phyloP scores from a whole-genome alignment of 2,113 vertebrate species.

The Lophochroa leadbeateri region DNA sequence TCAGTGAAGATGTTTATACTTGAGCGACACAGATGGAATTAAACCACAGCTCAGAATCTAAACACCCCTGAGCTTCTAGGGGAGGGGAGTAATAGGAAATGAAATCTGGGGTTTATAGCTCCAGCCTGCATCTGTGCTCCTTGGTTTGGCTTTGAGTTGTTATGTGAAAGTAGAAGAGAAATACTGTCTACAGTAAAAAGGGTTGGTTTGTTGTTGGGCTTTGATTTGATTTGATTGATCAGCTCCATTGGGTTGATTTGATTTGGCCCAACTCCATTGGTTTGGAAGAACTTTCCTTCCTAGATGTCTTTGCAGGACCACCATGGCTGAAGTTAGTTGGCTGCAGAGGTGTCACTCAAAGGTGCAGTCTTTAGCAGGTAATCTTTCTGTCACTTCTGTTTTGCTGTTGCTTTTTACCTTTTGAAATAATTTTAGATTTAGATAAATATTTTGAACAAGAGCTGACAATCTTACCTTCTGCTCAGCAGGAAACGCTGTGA shows the following conservation, averaged over 20 bases:
- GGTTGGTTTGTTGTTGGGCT: background rate
- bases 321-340: background rate
- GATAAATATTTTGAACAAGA: background rate
- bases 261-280: background rate
- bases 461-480: background rate
- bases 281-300: background rate
- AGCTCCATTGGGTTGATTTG: background rate
- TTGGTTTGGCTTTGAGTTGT: conserved; percentile 36
- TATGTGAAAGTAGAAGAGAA: background rate
- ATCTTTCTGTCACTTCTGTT: background rate
- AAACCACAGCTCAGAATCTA: conserved; percentile 45
- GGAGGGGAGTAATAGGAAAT: conserved; percentile 47
- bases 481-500: rapidly evolving
- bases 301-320: background rate
- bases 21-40: conserved; percentile 60
- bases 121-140: conserved; percentile 21
- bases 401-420: background rate
- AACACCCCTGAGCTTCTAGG: conserved; percentile 36
- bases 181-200: background rate
- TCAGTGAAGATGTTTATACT: conserved; percentile 69
- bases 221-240: background rate
- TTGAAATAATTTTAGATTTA: background rate
- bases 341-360: background rate
- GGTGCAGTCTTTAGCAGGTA: background rate
- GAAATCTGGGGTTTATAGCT: conserved; percentile 52